Conservation (phyloP, 2,113 vertebrate genomes). For the Leucopsar rothschildi region DNA sequence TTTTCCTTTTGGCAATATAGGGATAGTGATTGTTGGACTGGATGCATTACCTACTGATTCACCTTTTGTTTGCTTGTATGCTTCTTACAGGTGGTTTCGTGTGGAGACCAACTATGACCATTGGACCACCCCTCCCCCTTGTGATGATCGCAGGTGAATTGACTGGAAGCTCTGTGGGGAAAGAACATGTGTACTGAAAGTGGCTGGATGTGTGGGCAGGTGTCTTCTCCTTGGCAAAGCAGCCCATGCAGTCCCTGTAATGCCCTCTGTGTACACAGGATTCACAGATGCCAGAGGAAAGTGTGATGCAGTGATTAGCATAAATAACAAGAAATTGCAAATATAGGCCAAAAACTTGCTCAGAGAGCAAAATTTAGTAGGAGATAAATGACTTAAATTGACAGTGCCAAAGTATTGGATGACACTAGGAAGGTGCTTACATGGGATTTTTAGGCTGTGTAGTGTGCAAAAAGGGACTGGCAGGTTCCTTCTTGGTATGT, state of each 20-base stretch:
- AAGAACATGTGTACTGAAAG: background rate
- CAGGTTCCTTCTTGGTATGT: background rate
- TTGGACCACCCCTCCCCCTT: constrained; percentile 80
- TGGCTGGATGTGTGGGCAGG: background rate
- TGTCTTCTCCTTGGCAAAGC: background rate
- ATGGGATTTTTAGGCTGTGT: background rate
- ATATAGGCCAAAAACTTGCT: background rate
- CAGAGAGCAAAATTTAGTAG: background rate
- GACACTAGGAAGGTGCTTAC: background rate
- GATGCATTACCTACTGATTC: background rate
- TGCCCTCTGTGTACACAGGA: background rate
- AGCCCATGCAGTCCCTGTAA: background rate
- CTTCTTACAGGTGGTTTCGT: constrained; percentile 83
- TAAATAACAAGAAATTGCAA: background rate
- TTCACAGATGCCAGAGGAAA: background rate
- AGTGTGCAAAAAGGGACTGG: background rate
- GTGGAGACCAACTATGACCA: constrained; percentile 97
- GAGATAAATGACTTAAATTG: background rate
- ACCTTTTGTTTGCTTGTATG: background rate
- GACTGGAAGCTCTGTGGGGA: background rate
- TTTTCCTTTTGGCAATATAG: background rate
- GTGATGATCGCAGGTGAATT: constrained; percentile 81
- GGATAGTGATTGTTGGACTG: background rate
- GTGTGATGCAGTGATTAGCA: background rate
- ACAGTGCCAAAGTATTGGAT: background rate